phyloP scores from a whole-genome alignment of 1,140 invertebrate genomes.

The Drosophila trapezifrons region DNA sequence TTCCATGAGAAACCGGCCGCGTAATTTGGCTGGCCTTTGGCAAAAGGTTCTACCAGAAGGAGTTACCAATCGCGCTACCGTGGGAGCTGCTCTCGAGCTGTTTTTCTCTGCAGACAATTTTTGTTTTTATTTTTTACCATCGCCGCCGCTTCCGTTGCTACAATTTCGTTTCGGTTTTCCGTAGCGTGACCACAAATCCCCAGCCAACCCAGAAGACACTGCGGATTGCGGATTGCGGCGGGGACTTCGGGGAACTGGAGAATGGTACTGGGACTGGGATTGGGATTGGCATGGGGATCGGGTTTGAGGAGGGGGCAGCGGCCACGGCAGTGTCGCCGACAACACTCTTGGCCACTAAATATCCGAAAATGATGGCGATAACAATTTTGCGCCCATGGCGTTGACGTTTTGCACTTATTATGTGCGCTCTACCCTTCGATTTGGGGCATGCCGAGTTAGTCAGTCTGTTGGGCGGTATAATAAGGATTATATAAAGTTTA shows the following conservation, averaged over 20 bases:
- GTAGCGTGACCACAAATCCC: constrained; percentile 76
- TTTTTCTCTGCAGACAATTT: constrained; percentile 24
- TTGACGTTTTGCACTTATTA: constrained; percentile 80
- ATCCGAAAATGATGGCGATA: constrained; percentile 74
- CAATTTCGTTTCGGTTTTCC: constrained; percentile 67
- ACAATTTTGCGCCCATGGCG: constrained; percentile 79
- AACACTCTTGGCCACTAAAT: constrained; percentile 57
- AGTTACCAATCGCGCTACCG: constrained; percentile 66
- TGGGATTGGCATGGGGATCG: constrained; percentile 4
- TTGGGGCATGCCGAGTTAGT: constrained; percentile 3
- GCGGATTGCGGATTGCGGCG: neutral
- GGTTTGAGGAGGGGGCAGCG: neutral
- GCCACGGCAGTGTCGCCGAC: constrained; percentile 41
- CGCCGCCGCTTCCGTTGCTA: constrained; percentile 69
- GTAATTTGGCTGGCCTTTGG: constrained; percentile 77
- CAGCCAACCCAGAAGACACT: constrained; percentile 27
- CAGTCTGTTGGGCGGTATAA: neutral
- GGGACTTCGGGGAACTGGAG: neutral
- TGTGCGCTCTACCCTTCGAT: constrained; percentile 14
- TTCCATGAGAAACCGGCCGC: constrained; percentile 69
- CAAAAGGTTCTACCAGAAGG: constrained; percentile 61
- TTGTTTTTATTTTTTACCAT: constrained; percentile 19
- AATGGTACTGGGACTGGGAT: constrained; percentile 10
- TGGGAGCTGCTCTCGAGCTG: constrained; percentile 64
- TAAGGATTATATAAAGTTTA: neutral